These are phyloP conservation scores for Heteromurus nitidus DNA, from an alignment of 2,888 invertebrate species.

Conservation along the genomic window DNA sequence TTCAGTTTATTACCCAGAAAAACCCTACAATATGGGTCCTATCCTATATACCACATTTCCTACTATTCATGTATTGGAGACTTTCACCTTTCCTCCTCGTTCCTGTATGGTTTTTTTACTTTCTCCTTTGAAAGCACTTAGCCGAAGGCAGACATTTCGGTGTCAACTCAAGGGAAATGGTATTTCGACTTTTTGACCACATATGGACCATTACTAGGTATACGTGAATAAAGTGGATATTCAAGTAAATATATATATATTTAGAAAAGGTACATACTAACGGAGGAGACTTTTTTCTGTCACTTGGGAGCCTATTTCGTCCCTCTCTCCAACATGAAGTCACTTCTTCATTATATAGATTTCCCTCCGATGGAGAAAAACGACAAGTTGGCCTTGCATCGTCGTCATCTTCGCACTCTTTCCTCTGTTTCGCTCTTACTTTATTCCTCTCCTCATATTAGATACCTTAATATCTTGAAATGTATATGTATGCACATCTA, in stretches of 20 bases:
- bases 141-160: conserved; percentile 50
- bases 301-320: conserved; percentile 23
- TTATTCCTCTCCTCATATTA: too few species aligned
- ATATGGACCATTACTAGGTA: conserved; percentile 47
- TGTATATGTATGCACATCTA: conserved; percentile 33
- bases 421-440: conserved; percentile 12
- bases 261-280: conserved; percentile 19
- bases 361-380: conserved; percentile 1
- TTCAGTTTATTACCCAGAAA: conserved; percentile 3
- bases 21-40: conserved; percentile 2
- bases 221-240: conserved; percentile 46
- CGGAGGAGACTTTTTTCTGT: neutral
- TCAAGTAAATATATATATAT: neutral
- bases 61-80: conserved; percentile 12
- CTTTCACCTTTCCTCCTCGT: conserved; percentile 29
- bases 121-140: conserved; percentile 49
- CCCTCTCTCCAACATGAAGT: neutral
- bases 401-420: conserved; percentile 2
- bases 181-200: conserved; percentile 57
- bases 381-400: conserved; percentile 45
- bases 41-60: neutral
- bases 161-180: conserved; percentile 55
- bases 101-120: neutral
- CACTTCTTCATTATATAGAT: conserved; percentile 11
- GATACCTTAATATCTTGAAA: too few species aligned